phyloP scores from a whole-genome alignment of 2,113 vertebrate species.

The Zingel zingel region DNA sequence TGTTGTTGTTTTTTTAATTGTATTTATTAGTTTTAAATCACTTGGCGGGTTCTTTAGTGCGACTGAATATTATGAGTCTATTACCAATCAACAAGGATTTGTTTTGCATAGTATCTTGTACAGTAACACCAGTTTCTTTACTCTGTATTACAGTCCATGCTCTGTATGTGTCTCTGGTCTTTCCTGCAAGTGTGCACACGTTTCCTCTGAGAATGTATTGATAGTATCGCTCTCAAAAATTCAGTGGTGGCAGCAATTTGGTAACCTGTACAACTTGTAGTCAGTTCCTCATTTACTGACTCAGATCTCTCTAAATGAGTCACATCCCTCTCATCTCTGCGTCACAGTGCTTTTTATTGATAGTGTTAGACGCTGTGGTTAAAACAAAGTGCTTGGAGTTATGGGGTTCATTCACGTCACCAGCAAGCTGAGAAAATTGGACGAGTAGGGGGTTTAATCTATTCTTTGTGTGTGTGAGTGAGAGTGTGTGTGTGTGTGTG shows the following conservation, averaged over 20 bases:
- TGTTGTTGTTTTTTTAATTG: no score
- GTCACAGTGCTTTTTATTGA: conserved; percentile 54
- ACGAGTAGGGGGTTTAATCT: conserved; percentile 27
- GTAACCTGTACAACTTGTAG: conserved; percentile 7
- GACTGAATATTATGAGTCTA: neutral
- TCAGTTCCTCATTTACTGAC: conserved; percentile 58
- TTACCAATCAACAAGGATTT: neutral
- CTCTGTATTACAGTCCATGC: no score
- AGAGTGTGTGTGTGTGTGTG: conserved; percentile 34
- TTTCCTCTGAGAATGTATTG: conserved; percentile 8
- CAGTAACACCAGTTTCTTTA: neutral
- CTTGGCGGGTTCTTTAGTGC: neutral
- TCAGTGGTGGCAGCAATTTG: conserved; percentile 44
- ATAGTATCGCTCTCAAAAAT: conserved; percentile 27
- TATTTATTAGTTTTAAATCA: neutral
- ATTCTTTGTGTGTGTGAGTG: conserved; percentile 54
- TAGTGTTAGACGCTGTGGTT: conserved; percentile 48
- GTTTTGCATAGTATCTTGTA: neutral
- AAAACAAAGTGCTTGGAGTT: conserved; percentile 20
- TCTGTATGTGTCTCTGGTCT: neutral
- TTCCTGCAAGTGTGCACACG: neutral
- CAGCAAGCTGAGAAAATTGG: conserved; percentile 23
- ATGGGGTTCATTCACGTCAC: conserved; percentile 25
- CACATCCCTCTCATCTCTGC: conserved; percentile 61
- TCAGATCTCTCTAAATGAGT: conserved; percentile 65